Evolutionary conservation across 2,113 vertebrate species (phyloP).

Genomic region (Heliornis fulica): DNA sequence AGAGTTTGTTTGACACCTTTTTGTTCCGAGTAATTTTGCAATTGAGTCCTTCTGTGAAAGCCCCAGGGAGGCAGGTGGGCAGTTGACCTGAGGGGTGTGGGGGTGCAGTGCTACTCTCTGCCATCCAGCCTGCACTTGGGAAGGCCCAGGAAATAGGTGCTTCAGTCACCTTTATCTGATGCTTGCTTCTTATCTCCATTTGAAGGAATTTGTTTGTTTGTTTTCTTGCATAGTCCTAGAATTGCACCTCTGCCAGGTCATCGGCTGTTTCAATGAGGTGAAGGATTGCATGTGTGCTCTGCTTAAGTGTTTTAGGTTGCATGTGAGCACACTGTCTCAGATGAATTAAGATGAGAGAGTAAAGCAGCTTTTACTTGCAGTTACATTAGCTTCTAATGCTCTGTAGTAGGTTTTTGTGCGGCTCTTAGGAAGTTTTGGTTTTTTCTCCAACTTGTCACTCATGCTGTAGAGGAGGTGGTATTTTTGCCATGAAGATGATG

Average conservation of each 20-base stretch:
- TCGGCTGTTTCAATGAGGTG: background rate
- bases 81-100: background rate
- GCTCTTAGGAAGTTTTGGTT: background rate
- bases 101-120: background rate
- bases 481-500: background rate
- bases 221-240: background rate
- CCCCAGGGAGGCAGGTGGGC: background rate
- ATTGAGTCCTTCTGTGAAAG: background rate
- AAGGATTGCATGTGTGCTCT: background rate
- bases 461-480: background rate
- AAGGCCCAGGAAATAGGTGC: background rate
- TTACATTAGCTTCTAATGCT: background rate
- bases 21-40: background rate
- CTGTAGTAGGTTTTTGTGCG: background rate
- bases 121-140: background rate
- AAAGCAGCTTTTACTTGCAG: background rate
- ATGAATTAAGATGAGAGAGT: background rate
- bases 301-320: background rate
- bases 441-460: background rate
- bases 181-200: background rate
- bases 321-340: background rate
- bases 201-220: background rate
- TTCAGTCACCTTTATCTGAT: background rate
- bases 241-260: background rate
- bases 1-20: background rate